Conservation (phyloP, 2,888 invertebrate genomes). For the Isoperla grammatica region DNA sequence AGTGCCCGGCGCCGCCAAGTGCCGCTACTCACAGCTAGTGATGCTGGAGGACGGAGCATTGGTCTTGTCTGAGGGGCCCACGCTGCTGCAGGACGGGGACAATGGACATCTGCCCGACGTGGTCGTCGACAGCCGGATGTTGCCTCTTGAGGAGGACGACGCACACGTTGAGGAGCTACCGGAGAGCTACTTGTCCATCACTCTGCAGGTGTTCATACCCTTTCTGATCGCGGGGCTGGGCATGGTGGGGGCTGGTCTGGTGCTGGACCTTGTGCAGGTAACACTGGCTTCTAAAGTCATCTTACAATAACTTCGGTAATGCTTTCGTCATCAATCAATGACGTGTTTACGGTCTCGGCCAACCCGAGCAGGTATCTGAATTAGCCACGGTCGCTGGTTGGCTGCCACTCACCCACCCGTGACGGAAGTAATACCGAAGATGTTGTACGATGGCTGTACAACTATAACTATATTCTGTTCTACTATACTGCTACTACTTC, state of each 20-base stretch:
- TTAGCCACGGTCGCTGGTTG: no score
- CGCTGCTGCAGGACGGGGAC: constrained; percentile 40
- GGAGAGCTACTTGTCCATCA: constrained; percentile 56
- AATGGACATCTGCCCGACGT: constrained; percentile 51
- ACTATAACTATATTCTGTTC: no score
- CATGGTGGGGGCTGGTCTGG: constrained; percentile 83
- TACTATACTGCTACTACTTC: no score
- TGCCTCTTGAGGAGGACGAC: constrained; percentile 37
- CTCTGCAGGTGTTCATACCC: constrained; percentile 76
- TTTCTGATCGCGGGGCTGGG: constrained; percentile 85
- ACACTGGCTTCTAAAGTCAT: constrained; percentile 5
- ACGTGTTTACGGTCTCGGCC: no score
- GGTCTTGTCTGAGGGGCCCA: constrained; percentile 22
- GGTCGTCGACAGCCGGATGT: constrained; percentile 49
- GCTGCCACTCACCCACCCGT: no score
- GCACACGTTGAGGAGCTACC: constrained; percentile 37
- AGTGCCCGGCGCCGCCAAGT: constrained; percentile 19
- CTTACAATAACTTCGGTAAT: no score
- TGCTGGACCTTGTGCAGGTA: constrained; percentile 75
- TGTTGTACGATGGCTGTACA: no score
- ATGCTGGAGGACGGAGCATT: constrained; percentile 23
- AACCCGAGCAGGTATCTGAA: no score
- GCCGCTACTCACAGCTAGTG: constrained; percentile 23
- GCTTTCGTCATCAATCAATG: no score
- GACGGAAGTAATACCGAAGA: no score